Base-by-base conservation (phyloP, 2,113 vertebrate species). In the Clarias gariepinus region DNA sequence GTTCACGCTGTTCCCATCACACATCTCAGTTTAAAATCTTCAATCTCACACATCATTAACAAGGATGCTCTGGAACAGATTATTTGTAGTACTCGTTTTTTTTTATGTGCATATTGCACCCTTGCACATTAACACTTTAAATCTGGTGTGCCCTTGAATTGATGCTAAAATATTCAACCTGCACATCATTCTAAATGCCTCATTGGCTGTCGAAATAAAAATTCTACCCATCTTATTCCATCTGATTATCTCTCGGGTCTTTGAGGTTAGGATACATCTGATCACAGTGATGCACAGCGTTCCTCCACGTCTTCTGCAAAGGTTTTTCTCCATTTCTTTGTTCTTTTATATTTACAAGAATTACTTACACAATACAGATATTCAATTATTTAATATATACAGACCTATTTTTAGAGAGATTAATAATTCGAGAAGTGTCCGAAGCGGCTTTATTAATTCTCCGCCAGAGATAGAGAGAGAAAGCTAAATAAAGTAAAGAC, bases 351-450 rank as follows among this genome's bases (percentile, higher is more conserved):
- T 47, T 52, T 23, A 76, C 73, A 23, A 4, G 3, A n/a, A n/a
- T n/a, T n/a, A n/a, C n/a, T n/a, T n/a, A n/a, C n/a, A n/a, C 53
- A 79, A 58, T 79, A 79, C 53, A 58, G 52, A 78, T 30, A 79
- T 79, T 79, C 53, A 58, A 79, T 79, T 21, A 78, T 57, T 57
- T 57, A 55, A 28, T 57, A 18, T 77, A 47, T 33, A 19, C 77
- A 16, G 16, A 8, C 47, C 23, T 53, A n/a, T 28, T 21, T 28
- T 57, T 19, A 19, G 15, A 79, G 77, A 78, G 23, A 53, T 53
- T 23, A 16, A 53, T 53, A 77, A 77, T 55, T 77, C 47, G 55
- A 55, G 41, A 36, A 33, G 16, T 41, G 68, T 71, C 41, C 73
- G 53, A 77, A 77, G 21, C 36, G 3, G 33, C 18, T 53, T 10